Conservation (phyloP, 1,140 invertebrate species). For the Spodoptera litura region DNA sequence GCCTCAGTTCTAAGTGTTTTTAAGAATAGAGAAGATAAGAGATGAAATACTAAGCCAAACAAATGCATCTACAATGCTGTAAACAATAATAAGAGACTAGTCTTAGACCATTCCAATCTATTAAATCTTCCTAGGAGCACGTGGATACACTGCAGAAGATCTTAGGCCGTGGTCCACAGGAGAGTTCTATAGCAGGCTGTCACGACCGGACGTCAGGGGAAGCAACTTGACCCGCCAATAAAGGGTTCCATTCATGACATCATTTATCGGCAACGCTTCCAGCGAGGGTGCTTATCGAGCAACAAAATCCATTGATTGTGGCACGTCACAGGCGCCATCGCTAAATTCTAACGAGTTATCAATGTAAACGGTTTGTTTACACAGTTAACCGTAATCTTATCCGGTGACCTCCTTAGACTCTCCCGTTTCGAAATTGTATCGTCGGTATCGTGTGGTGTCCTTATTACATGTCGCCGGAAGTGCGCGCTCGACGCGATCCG, state of each 20-base stretch:
- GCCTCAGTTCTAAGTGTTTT: too few species aligned
- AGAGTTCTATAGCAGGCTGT: too few species aligned
- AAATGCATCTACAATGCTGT: too few species aligned
- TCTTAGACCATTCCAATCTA: neutral
- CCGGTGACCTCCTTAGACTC: conserved; percentile 83
- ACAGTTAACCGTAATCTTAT: conserved; percentile 85
- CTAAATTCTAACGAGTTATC: conserved; percentile 81
- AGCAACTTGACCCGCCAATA: conserved; percentile 31
- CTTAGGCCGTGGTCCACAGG: neutral
- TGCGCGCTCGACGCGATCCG: conserved; percentile 65
- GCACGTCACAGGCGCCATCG: conserved; percentile 75
- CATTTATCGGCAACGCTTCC: conserved; percentile 13
- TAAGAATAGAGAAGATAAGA: too few species aligned
- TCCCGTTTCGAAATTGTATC: conserved; percentile 84
- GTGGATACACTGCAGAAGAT: neutral
- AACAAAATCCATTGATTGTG: conserved; percentile 60
- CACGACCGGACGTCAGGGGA: conserved; percentile 32
- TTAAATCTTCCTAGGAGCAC: neutral
- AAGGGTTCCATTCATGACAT: conserved; percentile 41
- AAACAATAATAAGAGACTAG: too few species aligned
- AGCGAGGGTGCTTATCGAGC: conserved; percentile 60
- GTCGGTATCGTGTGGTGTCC: conserved; percentile 75
- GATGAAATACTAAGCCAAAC: too few species aligned
- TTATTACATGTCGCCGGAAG: conserved; percentile 78
- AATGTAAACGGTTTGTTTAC: conserved; percentile 84